These are phyloP conservation scores for Enteromius argenteus DNA, from an alignment of 2,797 vertebrate genomes.

Conservation along the genomic window DNA sequence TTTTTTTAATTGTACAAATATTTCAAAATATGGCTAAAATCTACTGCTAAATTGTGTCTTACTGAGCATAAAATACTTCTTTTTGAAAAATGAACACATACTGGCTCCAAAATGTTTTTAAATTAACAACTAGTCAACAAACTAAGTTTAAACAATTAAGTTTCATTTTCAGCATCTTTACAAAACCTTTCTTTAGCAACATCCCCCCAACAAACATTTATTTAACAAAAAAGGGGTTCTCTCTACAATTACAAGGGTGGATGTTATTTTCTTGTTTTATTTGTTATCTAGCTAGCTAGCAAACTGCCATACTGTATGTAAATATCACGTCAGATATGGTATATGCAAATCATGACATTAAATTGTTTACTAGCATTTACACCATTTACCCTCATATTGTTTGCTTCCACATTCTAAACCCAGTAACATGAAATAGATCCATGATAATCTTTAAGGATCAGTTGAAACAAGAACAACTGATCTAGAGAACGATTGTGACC, in stretches of 20 bases:
- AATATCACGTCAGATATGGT: background rate
- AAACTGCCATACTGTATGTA: background rate
- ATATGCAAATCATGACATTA: constrained; percentile 11
- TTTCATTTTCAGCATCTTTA: background rate
- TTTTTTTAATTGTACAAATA: background rate
- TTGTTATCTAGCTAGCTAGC: background rate
- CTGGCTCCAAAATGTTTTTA: no score
- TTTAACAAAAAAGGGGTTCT: background rate
- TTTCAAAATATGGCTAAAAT: background rate
- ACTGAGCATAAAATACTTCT: background rate
- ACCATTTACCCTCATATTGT: background rate
- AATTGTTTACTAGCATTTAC: background rate
- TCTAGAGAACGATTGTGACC: background rate
- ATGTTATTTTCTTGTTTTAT: background rate
- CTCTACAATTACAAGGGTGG: background rate
- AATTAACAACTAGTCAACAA: no score
- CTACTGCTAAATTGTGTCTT: background rate
- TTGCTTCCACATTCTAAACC: background rate
- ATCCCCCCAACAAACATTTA: background rate
- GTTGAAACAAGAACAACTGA: background rate
- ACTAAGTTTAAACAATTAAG: no score
- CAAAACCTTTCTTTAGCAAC: background rate
- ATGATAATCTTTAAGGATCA: constrained; percentile 18
- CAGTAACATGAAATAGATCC: background rate
- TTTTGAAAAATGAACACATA: background rate